phyloP scores from a whole-genome alignment of 2,113 vertebrate genomes.

The Nanorana parkeri region DNA sequence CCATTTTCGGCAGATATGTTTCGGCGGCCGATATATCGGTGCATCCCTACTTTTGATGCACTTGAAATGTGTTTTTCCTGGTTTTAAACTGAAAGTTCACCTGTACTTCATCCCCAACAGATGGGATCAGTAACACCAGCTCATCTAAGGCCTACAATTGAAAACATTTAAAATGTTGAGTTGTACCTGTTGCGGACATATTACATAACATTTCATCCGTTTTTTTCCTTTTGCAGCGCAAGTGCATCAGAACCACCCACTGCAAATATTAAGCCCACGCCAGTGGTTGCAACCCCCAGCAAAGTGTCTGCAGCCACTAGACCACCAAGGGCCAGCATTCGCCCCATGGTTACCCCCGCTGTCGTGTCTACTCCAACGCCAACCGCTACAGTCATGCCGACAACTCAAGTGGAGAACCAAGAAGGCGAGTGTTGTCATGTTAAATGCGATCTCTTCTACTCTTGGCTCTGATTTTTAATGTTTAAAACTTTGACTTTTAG shows the following conservation, averaged over 20 bases:
- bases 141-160: too few relatives aligned
- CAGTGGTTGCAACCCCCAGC: slow-evolving; percentile 89
- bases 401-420: slow-evolving; percentile 94
- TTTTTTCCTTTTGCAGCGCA: slow-evolving; percentile 73
- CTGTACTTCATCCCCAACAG: too few relatives aligned
- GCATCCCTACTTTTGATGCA: too few relatives aligned
- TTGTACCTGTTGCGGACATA: too few relatives aligned
- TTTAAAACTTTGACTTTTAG: slow-evolving; percentile 66
- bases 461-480: background rate
- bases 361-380: slow-evolving; percentile 91
- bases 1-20: too few relatives aligned
- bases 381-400: slow-evolving; percentile 98
- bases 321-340: slow-evolving; percentile 93
- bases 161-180: too few relatives aligned
- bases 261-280: slow-evolving; percentile 97
- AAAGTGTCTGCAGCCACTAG: slow-evolving; percentile 89
- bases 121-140: too few relatives aligned
- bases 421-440: slow-evolving; percentile 78
- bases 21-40: too few relatives aligned
- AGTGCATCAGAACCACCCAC: slow-evolving; percentile 94
- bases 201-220: background rate
- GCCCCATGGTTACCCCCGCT: slow-evolving; percentile 96
- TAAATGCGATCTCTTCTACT: background rate
- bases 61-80: too few relatives aligned
- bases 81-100: too few relatives aligned